Conservation (phyloP, 2,888 invertebrate species). For the Phengaris alcon region DNA sequence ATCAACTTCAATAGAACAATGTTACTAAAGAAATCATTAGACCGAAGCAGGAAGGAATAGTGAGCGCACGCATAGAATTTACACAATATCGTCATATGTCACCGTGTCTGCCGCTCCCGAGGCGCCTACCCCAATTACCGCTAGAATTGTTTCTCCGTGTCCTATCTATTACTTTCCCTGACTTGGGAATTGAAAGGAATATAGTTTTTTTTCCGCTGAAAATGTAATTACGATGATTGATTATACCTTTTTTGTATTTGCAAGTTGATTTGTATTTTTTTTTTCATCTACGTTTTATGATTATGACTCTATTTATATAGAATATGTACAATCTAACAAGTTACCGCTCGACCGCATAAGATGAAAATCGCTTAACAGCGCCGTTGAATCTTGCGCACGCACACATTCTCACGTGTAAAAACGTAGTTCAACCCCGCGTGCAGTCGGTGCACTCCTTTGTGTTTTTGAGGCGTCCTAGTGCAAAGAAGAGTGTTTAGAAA, state of each 20-base stretch:
- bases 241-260: slow-evolving; percentile 35
- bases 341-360: too few relatives aligned
- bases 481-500: too few relatives aligned
- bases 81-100: slow-evolving; percentile 73
- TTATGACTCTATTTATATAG: too few relatives aligned
- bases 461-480: too few relatives aligned
- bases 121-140: slow-evolving; percentile 68
- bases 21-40: slow-evolving; percentile 22
- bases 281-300: background rate
- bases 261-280: background rate
- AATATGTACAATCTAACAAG: too few relatives aligned
- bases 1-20: background rate
- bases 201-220: slow-evolving; percentile 48
- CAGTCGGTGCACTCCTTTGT: too few relatives aligned
- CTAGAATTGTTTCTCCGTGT: slow-evolving; percentile 64
- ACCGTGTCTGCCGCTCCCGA: slow-evolving; percentile 59
- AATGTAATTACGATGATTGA: slow-evolving; percentile 62
- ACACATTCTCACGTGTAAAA: too few relatives aligned
- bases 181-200: slow-evolving; percentile 63
- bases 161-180: slow-evolving; percentile 68
- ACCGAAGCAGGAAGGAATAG: slow-evolving; percentile 45
- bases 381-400: too few relatives aligned
- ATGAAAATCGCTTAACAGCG: too few relatives aligned
- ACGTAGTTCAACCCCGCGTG: too few relatives aligned
- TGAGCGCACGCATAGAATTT: slow-evolving; percentile 56